Base-by-base conservation (phyloP, 2,113 vertebrate genomes). In the Chionomys nivalis region DNA sequence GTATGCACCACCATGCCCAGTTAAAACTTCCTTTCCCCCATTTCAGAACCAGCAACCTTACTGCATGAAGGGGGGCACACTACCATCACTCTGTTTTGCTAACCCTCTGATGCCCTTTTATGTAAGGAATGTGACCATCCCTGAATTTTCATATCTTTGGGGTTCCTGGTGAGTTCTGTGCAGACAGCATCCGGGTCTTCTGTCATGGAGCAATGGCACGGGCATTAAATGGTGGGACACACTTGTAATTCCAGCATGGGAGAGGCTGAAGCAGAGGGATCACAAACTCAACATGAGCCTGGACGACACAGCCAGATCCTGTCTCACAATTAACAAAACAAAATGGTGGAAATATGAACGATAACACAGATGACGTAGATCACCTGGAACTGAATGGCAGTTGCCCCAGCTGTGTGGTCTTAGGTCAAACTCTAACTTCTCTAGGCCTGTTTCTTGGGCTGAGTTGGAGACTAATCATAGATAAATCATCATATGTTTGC, bases 21-120 rank as follows among this genome's bases (percentile, higher is more conserved):
- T 3, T 31, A 49, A 49, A 76, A 16, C 81, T n/a, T 33, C 52
- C 23, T 83, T 4, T 42, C n/a, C 13, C 11, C 14, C 14, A 10
- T 23, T 65, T 65, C 61, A 65, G 82, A 44, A 19, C 4, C 16
- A 14, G 52, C 61, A 21, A 28, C 58, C 42, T 85, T 44, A 65
- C 61, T 47, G 39, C 26, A 28, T 19, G 61, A 16, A 0, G 13
- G 7, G 39, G 3, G 44, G 3, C 7, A 7, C 3, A 4, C 11
- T 39, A 58, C 55, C 55, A 58, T 58, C 55, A 19, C 1, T 58
- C 55, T 58, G 55, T 58, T 58, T 58, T 58, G 55, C 55, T 58
- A 17, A 10, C 24, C 7, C 14, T 83, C 24, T 26, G 13, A 10
- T 85, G 3, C 13, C 24, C 26, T 65, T 61, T 19, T 44, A 21